A percentile compares a stretch with the other conserved stretches of the same genome.
These are phyloP conservation scores for Zosterops japonicus DNA, from an alignment of 2,113 vertebrate species.

Conservation along the genomic window DNA sequence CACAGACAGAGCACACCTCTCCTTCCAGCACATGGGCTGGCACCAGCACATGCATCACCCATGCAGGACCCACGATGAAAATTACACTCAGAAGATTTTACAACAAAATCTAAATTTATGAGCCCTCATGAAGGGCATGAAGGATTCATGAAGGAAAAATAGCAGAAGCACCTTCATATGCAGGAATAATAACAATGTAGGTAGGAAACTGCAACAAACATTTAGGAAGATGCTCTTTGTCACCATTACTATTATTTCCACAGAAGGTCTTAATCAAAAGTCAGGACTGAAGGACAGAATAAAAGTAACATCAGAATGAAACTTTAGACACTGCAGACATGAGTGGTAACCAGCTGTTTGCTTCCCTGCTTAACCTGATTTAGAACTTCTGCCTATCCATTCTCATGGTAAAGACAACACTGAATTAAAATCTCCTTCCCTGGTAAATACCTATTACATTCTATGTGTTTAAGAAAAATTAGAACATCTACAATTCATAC, in stretches of 20 bases:
- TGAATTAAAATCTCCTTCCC: neutral
- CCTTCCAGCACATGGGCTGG: accelerated
- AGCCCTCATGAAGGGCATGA: accelerated
- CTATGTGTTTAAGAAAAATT: neutral
- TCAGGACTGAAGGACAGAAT: neutral
- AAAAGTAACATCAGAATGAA: neutral
- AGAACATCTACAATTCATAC: neutral
- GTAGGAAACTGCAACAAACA: neutral
- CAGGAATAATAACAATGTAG: neutral
- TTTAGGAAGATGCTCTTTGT: neutral
- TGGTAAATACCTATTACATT: neutral
- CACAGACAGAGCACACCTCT: neutral
- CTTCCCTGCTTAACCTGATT: neutral
- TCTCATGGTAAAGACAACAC: neutral
- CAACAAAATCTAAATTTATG: neutral
- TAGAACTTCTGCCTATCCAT: neutral
- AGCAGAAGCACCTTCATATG: neutral
- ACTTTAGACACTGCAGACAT: neutral
- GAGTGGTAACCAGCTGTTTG: neutral
- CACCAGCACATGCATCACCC: neutral
- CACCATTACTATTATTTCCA: neutral
- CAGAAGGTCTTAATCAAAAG: neutral
- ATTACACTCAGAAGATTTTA: neutral
- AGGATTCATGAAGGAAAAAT: neutral
- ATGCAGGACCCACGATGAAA: neutral